phyloP scores from a whole-genome alignment of 2,888 invertebrate genomes.

The Agriopis aurantiaria region DNA sequence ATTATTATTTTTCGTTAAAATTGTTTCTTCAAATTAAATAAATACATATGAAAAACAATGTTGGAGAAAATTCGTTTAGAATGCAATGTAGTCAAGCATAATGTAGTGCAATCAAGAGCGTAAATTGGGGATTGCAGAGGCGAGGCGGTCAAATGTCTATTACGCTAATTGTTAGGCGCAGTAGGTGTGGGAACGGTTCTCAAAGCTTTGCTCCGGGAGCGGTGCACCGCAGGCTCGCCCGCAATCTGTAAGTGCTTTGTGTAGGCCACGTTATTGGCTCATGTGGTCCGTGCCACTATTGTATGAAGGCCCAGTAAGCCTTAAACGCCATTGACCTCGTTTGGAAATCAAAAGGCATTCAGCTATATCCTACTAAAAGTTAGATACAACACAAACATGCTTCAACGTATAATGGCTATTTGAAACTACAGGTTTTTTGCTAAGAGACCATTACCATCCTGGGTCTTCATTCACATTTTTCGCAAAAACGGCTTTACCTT shows the following conservation, averaged over 20 bases:
- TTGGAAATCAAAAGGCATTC: conserved; percentile 13
- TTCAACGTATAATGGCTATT: neutral
- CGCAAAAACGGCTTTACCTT: too few species aligned
- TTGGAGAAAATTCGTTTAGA: neutral
- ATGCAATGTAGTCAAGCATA: conserved; percentile 10
- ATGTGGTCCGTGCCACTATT: conserved; percentile 53
- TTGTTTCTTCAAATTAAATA: too few species aligned
- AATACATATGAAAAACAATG: too few species aligned
- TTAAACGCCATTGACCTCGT: conserved; percentile 18
- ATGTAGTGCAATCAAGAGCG: conserved; percentile 36
- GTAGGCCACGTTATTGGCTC: conserved; percentile 64
- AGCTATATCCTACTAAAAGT: neutral
- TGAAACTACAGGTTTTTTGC: too few species aligned
- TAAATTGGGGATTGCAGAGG: conserved; percentile 49
- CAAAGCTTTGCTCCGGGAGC: conserved; percentile 63
- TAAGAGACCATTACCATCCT: too few species aligned
- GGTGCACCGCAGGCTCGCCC: conserved; percentile 63
- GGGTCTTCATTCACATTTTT: too few species aligned
- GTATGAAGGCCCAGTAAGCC: conserved; percentile 50
- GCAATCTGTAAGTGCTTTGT: conserved; percentile 72
- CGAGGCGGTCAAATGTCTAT: conserved; percentile 63
- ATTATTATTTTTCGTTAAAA: too few species aligned
- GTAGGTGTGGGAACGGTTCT: conserved; percentile 56
- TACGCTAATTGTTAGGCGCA: conserved; percentile 66
- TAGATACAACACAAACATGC: neutral